Evolutionary conservation across 1,140 invertebrate genomes (phyloP), one percentile per base, ranked within the genome.

Genomic region (Diuraphis noxia): DNA sequence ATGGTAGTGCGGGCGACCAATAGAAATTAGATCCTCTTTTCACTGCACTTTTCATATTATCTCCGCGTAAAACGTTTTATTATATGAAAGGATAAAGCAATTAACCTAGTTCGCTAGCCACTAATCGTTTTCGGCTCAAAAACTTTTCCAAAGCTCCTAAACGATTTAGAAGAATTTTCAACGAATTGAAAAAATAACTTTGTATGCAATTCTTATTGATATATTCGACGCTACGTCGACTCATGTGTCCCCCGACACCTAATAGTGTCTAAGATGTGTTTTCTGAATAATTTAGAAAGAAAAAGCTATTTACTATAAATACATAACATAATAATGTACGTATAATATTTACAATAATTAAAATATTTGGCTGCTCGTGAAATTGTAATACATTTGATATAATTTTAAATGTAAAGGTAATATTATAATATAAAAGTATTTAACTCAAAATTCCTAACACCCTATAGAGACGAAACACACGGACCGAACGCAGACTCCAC

Each of bases 41-140:
- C 36, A 38, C 25, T 0, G 23, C 38, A 40, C 23, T 88, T 88
- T 63, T 88, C 86, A 63, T 88, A 63, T 88, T 88, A 88, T 88
- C 36, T 88, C 52, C 13, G 46, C 19, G 34, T 49, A 34, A 88
- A 88, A 88, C 86, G 52, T 56, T 88, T 88, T 88, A 63, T 88
- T 63, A 38, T 63, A 56, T 30, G 86, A 63, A 40, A 63, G 49
- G 86, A 88, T 88, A 41, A 88, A 88, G 86, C 86, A 88, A 88
- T 88, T 88, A 88, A 88, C 86, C 49, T 63, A 63, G 86, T 88
- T 40, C 23, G 38, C 6, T 0, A 23, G 36, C 49, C 5, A 30
- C 36, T 88, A 63, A 63, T 63, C 36, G 86, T 63, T 88, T 88
- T 56, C 36, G 85, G 49, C 40, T 25, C 34, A n/a, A 40, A 36